Base-by-base conservation (phyloP, 2,113 vertebrate genomes). In the Ceratotherium simum region DNA sequence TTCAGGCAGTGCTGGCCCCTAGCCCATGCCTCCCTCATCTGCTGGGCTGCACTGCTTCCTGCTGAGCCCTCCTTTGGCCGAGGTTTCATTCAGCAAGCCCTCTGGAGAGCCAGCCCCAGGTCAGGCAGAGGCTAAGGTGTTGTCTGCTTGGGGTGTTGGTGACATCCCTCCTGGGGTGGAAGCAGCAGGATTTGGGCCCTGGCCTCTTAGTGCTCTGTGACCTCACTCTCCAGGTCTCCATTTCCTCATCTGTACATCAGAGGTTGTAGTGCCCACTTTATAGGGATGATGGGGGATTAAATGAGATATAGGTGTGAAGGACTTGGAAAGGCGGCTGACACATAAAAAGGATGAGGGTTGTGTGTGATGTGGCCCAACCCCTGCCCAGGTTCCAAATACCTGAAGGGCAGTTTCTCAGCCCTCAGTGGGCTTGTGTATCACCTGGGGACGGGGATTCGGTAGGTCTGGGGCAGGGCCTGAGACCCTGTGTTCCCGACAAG, bases 361-460 rank as follows among this genome's bases (percentile, higher is more conserved):
- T 54, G 39, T 42, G 17, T 79, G 4, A 4, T 12, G 6, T 20
- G 54, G 23, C 21, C 25, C 0, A 8, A n/a, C 7, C 27, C n/a
- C n/a, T 1, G 6, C 4, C 27, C 16, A 5, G n/a, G 33, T 36
- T 72, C 56, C 48, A 33, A 6, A 48, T 27, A n/a, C 27, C 23
- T 8, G 5, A 18, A 39, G 36, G 93, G 25, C 31, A 72, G 25
- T 62, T 39, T 51, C 46, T 70, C 1, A 36, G 31, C 17, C n/a
- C 27, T 65, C 16, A 0, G 0, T 48, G 60, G 36, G 21, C 75
- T 46, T 36, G 10, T 12, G 14, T 0, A 4, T 39, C n/a, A 42
- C 27, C 79, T 25, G 14, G 54, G 70, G 7, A 54, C 21, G 0
- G 0, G 1, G 33, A 70, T 87, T 87, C 5, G 11, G 13, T 58